Conservation (phyloP, 2,888 invertebrate species). For the Drosophila rellima region DNA sequence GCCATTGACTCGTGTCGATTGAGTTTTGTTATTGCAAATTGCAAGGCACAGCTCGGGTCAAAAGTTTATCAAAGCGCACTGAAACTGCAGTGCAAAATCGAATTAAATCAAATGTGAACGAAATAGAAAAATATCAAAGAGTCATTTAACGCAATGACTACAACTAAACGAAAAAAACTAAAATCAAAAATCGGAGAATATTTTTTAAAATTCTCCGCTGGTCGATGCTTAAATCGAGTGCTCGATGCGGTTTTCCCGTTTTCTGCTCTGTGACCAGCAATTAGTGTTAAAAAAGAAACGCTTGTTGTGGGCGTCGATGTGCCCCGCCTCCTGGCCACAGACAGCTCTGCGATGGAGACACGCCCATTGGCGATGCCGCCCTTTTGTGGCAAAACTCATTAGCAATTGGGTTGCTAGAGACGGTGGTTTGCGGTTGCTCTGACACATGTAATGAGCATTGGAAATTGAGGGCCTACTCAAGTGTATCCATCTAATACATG, state of each 20-base stretch:
- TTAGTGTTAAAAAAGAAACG: slow-evolving; percentile 57
- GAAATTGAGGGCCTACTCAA: not conserved
- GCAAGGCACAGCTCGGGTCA: slow-evolving; percentile 25
- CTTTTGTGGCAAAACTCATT: slow-evolving; percentile 73
- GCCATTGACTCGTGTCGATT: slow-evolving; percentile 11
- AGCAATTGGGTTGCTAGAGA: slow-evolving; percentile 47
- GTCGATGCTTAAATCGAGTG: not conserved
- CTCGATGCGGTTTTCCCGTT: not conserved
- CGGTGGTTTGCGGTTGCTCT: slow-evolving; percentile 8
- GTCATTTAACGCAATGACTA: not conserved
- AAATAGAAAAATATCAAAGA: slow-evolving; percentile 6
- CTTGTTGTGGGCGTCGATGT: slow-evolving; percentile 57
- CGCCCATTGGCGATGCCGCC: slow-evolving; percentile 38
- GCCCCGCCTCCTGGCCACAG: slow-evolving; percentile 31
- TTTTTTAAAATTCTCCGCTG: not conserved
- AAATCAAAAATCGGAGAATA: not conserved
- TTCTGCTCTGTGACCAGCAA: slow-evolving; percentile 51
- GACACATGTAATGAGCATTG: slow-evolving; percentile 1
- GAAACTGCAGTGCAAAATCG: slow-evolving; percentile 20
- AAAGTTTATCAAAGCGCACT: slow-evolving; percentile 42
- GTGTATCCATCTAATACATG: not conserved
- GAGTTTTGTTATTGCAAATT: slow-evolving; percentile 22
- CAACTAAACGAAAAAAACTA: not conserved
- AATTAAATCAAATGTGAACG: slow-evolving; percentile 15
- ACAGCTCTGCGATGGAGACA: slow-evolving; percentile 35